phyloP scores from a whole-genome alignment of 2,888 invertebrate genomes.

The Sacculina carcini region DNA sequence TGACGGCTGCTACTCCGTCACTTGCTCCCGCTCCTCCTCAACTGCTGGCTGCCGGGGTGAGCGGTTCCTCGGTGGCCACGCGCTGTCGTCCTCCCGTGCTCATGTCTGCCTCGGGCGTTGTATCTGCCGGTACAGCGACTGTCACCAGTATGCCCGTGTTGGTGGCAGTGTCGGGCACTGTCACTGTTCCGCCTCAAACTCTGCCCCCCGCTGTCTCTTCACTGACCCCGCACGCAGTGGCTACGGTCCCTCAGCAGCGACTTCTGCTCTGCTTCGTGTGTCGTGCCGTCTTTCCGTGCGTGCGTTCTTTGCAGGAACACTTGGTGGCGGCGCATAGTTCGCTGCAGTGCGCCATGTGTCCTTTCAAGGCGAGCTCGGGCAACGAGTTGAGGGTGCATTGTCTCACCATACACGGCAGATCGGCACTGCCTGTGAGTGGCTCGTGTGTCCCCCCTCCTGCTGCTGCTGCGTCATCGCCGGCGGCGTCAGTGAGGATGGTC shows the following conservation, averaged over 20 bases:
- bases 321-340: neutral
- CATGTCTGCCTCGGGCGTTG: no score
- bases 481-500: neutral
- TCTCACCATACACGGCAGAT: neutral
- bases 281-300: neutral
- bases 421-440: neutral
- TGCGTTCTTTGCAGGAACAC: neutral
- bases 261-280: neutral
- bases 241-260: neutral
- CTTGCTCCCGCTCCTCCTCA: no score
- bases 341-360: conserved; percentile 1
- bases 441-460: neutral
- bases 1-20: neutral
- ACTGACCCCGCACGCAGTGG: neutral
- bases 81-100: no score
- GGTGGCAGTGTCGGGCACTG: no score
- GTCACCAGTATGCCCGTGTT: no score
- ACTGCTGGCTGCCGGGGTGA: no score
- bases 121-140: no score
- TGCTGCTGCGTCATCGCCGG: neutral
- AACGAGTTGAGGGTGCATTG: neutral
- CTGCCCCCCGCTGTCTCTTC: neutral
- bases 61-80: no score
- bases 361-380: neutral
- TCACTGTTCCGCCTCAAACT: neutral